Conservation (phyloP, 1,140 invertebrate species). For the Trichogramma pretiosum region DNA sequence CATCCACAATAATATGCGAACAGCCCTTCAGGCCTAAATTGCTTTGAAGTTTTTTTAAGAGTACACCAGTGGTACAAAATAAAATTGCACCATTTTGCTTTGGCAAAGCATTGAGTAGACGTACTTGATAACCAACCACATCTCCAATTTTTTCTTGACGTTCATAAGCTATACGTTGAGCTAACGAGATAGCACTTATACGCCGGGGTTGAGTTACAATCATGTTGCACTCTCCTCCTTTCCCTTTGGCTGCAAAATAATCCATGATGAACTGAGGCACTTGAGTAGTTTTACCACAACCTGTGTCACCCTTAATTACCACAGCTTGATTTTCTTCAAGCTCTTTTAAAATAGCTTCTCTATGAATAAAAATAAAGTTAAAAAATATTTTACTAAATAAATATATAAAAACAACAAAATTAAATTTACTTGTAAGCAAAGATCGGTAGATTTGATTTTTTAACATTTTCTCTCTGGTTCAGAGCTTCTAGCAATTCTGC, state of each 20-base stretch:
- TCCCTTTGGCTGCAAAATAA: constrained; percentile 42
- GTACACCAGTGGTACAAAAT: constrained; percentile 68
- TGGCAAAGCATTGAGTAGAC: constrained; percentile 26
- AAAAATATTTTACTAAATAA: constrained; percentile 6
- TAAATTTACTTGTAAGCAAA: constrained; percentile 18
- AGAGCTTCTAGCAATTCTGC: not conserved
- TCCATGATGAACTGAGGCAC: constrained; percentile 88
- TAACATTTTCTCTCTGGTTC: not conserved
- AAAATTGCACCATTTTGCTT: constrained; percentile 45
- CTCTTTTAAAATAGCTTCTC: constrained; percentile 24
- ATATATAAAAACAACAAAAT: not conserved
- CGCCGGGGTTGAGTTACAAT: constrained; percentile 83
- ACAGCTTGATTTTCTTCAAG: constrained; percentile 50
- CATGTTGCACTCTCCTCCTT: constrained; percentile 57
- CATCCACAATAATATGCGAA: constrained; percentile 68
- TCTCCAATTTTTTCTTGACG: constrained; percentile 68
- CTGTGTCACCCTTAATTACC: constrained; percentile 77
- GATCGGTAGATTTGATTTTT: constrained; percentile 17
- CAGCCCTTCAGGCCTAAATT: constrained; percentile 44
- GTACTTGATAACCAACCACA: constrained; percentile 75
- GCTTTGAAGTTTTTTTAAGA: constrained; percentile 58
- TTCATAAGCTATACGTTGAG: constrained; percentile 75
- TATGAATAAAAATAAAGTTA: constrained; percentile 8
- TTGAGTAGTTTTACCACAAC: constrained; percentile 85
- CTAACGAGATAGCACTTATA: constrained; percentile 82